These are phyloP conservation scores for Ischnus inquisitorius DNA, from an alignment of 2,888 invertebrate species.

Conservation along the genomic window DNA sequence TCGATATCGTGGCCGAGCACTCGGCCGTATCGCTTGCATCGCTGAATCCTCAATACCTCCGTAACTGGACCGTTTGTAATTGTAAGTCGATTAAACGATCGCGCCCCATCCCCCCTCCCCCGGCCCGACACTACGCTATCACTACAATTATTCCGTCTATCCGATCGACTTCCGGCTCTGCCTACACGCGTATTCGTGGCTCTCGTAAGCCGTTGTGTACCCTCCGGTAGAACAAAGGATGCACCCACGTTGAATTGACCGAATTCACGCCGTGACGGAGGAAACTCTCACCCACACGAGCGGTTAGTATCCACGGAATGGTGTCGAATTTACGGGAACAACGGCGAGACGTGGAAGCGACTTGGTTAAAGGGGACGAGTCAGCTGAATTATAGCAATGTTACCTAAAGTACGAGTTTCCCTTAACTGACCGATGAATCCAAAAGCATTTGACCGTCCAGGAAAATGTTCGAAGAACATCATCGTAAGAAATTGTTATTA, in stretches of 20 bases:
- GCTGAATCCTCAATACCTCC: slow-evolving; percentile 4
- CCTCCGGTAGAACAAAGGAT: background rate
- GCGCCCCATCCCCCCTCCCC: no score
- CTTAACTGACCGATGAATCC: no score
- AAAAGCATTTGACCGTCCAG: no score
- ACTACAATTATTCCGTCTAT: background rate
- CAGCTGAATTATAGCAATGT: no score
- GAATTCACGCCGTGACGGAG: background rate
- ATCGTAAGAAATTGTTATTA: no score
- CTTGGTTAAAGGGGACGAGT: no score
- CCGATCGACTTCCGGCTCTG: background rate
- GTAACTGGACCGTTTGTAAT: slow-evolving; percentile 38
- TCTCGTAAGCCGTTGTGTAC: background rate
- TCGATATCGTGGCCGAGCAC: slow-evolving; percentile 20
- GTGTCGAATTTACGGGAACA: background rate
- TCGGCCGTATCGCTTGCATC: background rate
- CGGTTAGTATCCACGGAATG: background rate
- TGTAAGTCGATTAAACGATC: slow-evolving; percentile 52
- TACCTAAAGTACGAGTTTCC: no score
- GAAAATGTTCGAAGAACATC: no score
- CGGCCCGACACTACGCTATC: slow-evolving; percentile 11
- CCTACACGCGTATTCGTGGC: background rate
- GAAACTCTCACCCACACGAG: background rate
- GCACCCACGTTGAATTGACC: slow-evolving; percentile 1
- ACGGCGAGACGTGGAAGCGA: background rate